Conservation (phyloP, 2,797 vertebrate species). For the Iguana delicatissima region DNA sequence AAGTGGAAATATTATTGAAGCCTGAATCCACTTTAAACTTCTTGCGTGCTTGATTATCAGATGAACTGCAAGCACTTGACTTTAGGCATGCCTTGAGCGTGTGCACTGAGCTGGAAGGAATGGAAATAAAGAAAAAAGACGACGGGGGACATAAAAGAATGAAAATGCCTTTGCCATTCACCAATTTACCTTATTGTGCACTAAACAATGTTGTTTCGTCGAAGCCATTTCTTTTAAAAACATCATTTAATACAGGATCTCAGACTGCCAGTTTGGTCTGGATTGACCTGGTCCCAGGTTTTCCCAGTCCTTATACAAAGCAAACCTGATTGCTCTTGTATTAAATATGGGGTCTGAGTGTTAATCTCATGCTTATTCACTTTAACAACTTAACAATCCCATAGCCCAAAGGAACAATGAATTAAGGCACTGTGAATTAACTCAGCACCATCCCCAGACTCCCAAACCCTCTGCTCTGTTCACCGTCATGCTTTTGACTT, state of each 20-base stretch:
- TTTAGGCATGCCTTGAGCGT: slow-evolving; percentile 19
- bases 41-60: slow-evolving; percentile 35
- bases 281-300: background rate
- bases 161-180: slow-evolving; percentile 21
- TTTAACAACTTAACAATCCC: background rate
- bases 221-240: slow-evolving; percentile 12
- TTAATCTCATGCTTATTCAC: background rate
- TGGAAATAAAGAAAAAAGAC: slow-evolving; percentile 25
- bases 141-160: slow-evolving; percentile 26
- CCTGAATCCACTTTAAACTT: slow-evolving; percentile 36
- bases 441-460: background rate
- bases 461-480: background rate
- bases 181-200: slow-evolving; percentile 26
- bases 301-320: background rate
- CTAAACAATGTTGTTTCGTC: slow-evolving; percentile 14
- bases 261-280: background rate
- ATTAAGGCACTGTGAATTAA: slow-evolving; percentile 6
- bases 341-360: background rate
- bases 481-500: background rate
- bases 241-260: slow-evolving; percentile 2
- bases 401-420: background rate
- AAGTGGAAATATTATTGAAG: slow-evolving; percentile 37
- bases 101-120: slow-evolving; percentile 35
- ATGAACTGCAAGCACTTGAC: slow-evolving; percentile 30
- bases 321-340: background rate